phyloP scores from a whole-genome alignment of 2,888 invertebrate genomes.

The Nemurella pictetii region DNA sequence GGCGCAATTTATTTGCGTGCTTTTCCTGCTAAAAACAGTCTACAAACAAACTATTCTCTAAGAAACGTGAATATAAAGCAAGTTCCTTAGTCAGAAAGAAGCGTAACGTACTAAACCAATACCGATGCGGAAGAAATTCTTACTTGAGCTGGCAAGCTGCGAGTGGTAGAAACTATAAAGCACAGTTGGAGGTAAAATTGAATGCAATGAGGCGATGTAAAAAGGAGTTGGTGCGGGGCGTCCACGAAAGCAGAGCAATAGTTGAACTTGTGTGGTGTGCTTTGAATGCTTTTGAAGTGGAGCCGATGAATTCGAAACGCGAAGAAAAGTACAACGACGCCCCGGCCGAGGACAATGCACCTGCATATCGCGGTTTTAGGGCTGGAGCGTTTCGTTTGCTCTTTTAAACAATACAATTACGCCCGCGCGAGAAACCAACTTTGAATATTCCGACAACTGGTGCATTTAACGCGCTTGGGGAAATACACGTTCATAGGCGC shows the following conservation, averaged over 20 bases:
- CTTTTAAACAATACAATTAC: slow-evolving; percentile 1
- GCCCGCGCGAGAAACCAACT: not conserved
- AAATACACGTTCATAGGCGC: not conserved
- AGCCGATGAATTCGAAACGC: not conserved
- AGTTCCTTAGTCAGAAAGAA: not conserved
- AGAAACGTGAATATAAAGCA: not conserved
- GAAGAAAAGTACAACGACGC: not conserved
- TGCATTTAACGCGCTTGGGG: not conserved
- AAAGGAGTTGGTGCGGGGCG: not conserved
- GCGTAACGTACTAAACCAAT: not conserved
- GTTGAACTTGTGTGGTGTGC: not conserved
- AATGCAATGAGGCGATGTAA: not conserved
- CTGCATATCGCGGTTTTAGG: not conserved
- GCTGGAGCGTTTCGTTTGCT: not conserved
- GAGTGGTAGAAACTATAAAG: not conserved
- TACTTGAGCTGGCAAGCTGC: not conserved
- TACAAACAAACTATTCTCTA: not conserved
- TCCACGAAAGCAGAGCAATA: not conserved
- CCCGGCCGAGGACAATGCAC: not conserved
- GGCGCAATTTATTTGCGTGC: not conserved
- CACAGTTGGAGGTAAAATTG: not conserved
- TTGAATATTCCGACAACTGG: not conserved
- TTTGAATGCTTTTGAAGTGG: not conserved
- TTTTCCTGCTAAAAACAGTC: not conserved
- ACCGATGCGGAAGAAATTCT: not conserved